These are phyloP conservation scores for Epinephelus cyanopodus DNA, from an alignment of 2,113 vertebrate genomes.

Conservation along the genomic window DNA sequence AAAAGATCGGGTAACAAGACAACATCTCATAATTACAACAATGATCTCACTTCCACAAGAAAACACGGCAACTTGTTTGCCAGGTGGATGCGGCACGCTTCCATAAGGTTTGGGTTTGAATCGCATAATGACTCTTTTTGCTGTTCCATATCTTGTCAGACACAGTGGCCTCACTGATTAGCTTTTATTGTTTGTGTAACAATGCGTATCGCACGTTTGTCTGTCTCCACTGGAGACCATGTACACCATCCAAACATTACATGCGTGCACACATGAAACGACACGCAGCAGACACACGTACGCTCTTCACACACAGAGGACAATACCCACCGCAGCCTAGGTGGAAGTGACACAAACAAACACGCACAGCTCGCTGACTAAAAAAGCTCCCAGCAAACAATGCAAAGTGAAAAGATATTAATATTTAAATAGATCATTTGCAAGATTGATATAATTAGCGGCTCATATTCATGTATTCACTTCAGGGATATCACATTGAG, in stretches of 20 bases:
- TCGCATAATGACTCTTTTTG: conserved; percentile 19
- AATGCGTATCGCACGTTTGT: conserved; percentile 51
- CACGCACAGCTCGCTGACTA: conserved; percentile 71
- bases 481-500: conserved; percentile 83
- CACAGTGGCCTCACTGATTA: conserved; percentile 54
- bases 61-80: conserved; percentile 33
- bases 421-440: conserved; percentile 87
- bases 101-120: conserved; percentile 9
- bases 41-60: conserved; percentile 10
- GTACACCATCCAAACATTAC: conserved; percentile 53
- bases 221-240: conserved; percentile 62
- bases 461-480: conserved; percentile 87
- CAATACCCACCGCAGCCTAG: conserved; percentile 70
- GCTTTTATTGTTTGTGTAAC: conserved; percentile 63
- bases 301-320: conserved; percentile 52
- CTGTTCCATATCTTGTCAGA: conserved; percentile 52
- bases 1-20: not conserved
- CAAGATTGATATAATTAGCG: conserved; percentile 86
- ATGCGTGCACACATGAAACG: conserved; percentile 66
- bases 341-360: conserved; percentile 81
- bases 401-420: conserved; percentile 84
- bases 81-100: conserved; percentile 25
- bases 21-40: conserved; percentile 4
- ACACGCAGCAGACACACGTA: conserved; percentile 36
- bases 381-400: conserved; percentile 80